These are phyloP conservation scores for Microctonus brassicae DNA, from an alignment of 2,888 invertebrate species.

Conservation along the genomic window DNA sequence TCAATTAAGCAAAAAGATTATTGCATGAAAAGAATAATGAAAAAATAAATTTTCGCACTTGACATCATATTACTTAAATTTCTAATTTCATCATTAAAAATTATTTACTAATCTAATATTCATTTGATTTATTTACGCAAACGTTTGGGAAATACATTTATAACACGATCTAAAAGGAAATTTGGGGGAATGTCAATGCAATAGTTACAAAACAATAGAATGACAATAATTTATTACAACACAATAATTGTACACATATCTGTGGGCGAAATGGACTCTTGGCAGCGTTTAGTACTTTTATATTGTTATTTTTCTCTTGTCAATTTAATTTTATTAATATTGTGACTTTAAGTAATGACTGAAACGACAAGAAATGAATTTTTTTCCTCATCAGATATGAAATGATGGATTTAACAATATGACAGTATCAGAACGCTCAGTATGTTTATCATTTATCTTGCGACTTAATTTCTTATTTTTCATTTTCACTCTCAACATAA, in stretches of 20 bases:
- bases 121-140: no score
- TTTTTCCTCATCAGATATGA: not conserved
- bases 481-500: slow-evolving; percentile 3
- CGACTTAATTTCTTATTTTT: not conserved
- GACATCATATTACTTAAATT: no score
- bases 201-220: slow-evolving; percentile 61
- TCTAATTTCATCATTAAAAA: no score
- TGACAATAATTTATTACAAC: slow-evolving; percentile 69
- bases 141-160: no score
- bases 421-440: not conserved
- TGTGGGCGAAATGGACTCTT: slow-evolving; percentile 61
- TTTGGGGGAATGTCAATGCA: slow-evolving; percentile 60
- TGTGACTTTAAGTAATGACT: not conserved
- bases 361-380: not conserved
- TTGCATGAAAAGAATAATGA: not conserved
- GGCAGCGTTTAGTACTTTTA: slow-evolving; percentile 49
- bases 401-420: not conserved
- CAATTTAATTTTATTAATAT: not conserved
- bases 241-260: slow-evolving; percentile 63
- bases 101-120: no score
- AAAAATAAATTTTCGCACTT: no score
- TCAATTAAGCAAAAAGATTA: not conserved
- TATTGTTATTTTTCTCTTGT: slow-evolving; percentile 3
- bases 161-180: no score
- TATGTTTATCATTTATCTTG: not conserved